A percentile compares a stretch with the other conserved stretches of the same genome.
Conservation (phyloP, 2,113 vertebrate genomes). For the Rana temporaria region DNA sequence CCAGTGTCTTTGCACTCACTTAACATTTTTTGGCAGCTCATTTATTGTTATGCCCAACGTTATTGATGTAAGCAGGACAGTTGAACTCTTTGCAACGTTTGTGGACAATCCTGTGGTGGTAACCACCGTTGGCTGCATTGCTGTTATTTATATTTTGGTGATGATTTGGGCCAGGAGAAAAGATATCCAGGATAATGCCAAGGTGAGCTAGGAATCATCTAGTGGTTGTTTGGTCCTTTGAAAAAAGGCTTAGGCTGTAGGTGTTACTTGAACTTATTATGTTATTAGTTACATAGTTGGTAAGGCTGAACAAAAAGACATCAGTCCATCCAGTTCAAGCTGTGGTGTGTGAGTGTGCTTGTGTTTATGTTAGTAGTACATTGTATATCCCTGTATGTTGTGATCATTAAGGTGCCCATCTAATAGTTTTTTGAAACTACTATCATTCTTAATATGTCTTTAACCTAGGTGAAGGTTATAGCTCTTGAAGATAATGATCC, state of each 20-base stretch:
- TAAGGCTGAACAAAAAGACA: no score
- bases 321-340: no score
- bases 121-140: conserved; percentile 86
- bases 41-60: conserved; percentile 90
- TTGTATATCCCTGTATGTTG: no score
- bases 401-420: no score
- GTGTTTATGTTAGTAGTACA: no score
- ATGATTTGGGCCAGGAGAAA: conserved; percentile 89
- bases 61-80: conserved; percentile 81
- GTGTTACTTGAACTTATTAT: background rate
- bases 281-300: no score
- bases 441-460: background rate
- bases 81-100: conserved; percentile 89
- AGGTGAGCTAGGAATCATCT: conserved; percentile 72
- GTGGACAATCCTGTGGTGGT: conserved; percentile 89
- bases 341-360: no score
- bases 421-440: no score
- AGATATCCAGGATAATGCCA: conserved; percentile 86
- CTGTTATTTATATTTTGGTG: conserved; percentile 80
- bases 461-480: conserved; percentile 85
- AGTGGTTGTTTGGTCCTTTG: no score
- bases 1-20: conserved; percentile 91
- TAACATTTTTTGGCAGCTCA: conserved; percentile 93
- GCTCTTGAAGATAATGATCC: conserved; percentile 90
- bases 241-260: background rate